phyloP scores from a whole-genome alignment of 2,113 vertebrate genomes.

The Chaetura pelagica region DNA sequence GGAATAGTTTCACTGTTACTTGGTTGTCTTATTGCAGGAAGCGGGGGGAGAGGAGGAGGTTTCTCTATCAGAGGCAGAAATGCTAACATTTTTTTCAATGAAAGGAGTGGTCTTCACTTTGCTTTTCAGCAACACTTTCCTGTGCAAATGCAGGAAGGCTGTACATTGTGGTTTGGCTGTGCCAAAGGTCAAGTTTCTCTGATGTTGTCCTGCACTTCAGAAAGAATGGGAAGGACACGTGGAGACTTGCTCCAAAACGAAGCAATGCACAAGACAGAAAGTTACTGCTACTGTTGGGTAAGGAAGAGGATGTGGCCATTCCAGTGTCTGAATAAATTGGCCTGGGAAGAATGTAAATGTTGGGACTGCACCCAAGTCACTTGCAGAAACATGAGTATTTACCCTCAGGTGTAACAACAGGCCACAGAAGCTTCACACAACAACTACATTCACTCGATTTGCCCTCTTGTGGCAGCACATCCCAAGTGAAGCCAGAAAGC shows the following conservation, averaged over 20 bases:
- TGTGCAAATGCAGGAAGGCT: neutral
- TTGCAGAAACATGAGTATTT: neutral
- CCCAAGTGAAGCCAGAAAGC: neutral
- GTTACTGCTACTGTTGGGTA: neutral
- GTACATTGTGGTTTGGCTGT: neutral
- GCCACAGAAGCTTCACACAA: neutral
- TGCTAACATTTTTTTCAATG: neutral
- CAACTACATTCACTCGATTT: neutral
- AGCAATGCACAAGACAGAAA: neutral
- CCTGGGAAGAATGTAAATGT: neutral
- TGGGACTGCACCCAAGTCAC: neutral
- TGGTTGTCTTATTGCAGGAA: neutral
- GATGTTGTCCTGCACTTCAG: neutral
- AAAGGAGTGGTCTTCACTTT: neutral
- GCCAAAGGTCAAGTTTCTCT: neutral
- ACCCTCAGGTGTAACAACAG: neutral
- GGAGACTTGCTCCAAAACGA: neutral
- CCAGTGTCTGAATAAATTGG: neutral
- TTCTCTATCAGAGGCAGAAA: neutral
- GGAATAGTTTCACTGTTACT: neutral
- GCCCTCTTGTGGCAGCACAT: conserved; percentile 35
- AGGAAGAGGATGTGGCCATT: neutral
- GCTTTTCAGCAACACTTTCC: neutral
- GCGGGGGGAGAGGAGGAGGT: too few relatives aligned
- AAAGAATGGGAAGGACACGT: neutral